phyloP scores from a whole-genome alignment of 1,140 invertebrate genomes.

The Vollenhovia emeryi region DNA sequence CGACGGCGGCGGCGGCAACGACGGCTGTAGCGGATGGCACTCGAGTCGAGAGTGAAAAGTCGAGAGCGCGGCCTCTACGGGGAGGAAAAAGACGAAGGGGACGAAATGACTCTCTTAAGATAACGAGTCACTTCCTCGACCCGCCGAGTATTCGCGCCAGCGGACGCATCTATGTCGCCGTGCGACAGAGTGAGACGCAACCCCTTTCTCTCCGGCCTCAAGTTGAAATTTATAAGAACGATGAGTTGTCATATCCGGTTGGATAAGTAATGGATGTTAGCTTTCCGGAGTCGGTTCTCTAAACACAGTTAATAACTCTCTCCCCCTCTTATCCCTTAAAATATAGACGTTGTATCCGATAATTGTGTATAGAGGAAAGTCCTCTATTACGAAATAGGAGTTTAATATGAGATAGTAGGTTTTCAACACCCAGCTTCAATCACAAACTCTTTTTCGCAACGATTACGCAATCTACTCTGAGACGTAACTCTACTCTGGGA shows the following conservation, averaged over 20 bases:
- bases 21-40: constrained; percentile 11
- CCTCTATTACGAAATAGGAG: too few species aligned
- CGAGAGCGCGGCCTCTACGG: constrained; percentile 43
- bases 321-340: neutral
- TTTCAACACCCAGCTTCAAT: too few species aligned
- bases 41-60: constrained; percentile 70
- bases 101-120: constrained; percentile 74
- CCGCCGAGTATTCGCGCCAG: constrained; percentile 56
- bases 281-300: neutral
- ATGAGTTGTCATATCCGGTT: constrained; percentile 18
- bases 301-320: constrained; percentile 6
- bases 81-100: constrained; percentile 12
- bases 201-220: neutral
- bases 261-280: constrained; percentile 19
- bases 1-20: neutral
- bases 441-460: too few species aligned
- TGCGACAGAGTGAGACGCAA: constrained; percentile 46
- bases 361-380: neutral
- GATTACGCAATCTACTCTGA: too few species aligned
- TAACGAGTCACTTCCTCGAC: constrained; percentile 74
- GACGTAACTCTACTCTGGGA: too few species aligned
- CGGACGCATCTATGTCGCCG: constrained; percentile 38
- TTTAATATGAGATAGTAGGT: too few species aligned
- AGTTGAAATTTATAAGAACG: constrained; percentile 23
- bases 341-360: neutral